Evolutionary conservation across 2,797 vertebrate species (phyloP), one percentile per base, ranked within the genome.

Genomic region (Thripadectes ignobilis): DNA sequence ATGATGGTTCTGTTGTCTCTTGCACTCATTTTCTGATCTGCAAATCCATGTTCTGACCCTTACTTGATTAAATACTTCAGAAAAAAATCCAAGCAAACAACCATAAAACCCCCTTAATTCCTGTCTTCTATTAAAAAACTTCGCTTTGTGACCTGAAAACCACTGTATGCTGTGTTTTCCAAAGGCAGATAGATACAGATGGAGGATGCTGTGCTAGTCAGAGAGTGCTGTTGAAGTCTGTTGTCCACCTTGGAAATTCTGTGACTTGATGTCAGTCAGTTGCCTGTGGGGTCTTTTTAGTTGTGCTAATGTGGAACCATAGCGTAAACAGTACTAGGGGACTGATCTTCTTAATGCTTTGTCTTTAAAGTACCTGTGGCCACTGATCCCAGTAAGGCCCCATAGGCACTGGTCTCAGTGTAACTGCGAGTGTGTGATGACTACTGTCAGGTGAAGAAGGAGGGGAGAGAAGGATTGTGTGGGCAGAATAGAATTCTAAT

Each of bases 81-180:
- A 34, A 81, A 65, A 65, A 48, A 48, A 12, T 6, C 9, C 22
- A 65, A 39, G 3, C 26, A 71, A 14, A 15, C 23, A 49, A 63
- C 4, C 2, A 49, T 26, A 80, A 34, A 17, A 1, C 4, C 9
- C 5, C 15, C 15, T 73, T 62, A 51, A 80, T 36, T 89, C n/a
- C 10, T 32, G 21, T 41, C 16, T 15, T 32, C 18, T 88, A 5
- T 39, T 23, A 55, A 39, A 69, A 69, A 2, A 22, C 49, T 75
- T 61, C 6, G 76, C 6, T 52, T 58, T 76, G 59, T 95, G 51
- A 32, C 55, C 12, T 38, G 23, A 48, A 51, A 12, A 10, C 19
- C 3, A 1, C 24, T 46, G 5, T 34, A 7, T 36, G 7, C 71
- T 2, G 1, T 38, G 32, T 78, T 78, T 41, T 14, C 26, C 0